These are phyloP conservation scores for Microplitis manilae DNA, from an alignment of 2,888 invertebrate species.

Conservation along the genomic window DNA sequence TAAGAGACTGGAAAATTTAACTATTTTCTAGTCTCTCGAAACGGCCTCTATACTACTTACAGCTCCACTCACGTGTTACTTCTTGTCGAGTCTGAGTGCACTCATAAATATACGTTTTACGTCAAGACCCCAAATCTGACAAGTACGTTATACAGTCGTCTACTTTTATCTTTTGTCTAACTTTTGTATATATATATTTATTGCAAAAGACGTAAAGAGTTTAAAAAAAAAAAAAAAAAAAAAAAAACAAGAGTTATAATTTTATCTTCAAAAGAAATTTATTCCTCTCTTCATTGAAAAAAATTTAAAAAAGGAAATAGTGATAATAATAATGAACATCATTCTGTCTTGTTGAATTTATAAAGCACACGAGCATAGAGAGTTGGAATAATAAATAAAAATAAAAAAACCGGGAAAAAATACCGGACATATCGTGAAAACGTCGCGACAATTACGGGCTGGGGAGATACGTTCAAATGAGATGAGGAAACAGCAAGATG, in stretches of 20 bases:
- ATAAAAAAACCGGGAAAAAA: not conserved
- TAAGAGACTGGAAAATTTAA: not conserved
- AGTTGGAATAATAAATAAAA: not conserved
- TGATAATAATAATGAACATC: not conserved
- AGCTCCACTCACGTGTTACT: constrained; percentile 5
- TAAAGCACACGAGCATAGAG: not conserved
- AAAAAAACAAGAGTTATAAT: constrained; percentile 6
- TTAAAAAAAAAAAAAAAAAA: not conserved
- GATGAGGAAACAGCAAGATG: not conserved
- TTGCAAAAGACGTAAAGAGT: not conserved
- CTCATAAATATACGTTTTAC: constrained; percentile 10
- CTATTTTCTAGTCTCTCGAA: not conserved
- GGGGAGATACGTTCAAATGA: constrained; percentile 16
- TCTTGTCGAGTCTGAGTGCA: not conserved
- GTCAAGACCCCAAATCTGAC: constrained; percentile 7
- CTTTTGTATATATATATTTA: not conserved
- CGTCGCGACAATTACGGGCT: not conserved
- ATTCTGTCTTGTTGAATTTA: not conserved
- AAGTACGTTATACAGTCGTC: constrained; percentile 12
- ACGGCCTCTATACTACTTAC: constrained; percentile 8
- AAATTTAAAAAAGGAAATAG: not conserved
- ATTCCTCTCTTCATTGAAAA: not conserved
- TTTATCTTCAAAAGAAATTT: constrained; percentile 1
- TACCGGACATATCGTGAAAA: constrained; percentile 9
- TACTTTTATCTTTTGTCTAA: constrained; percentile 15